Base-by-base conservation (phyloP, 2,797 vertebrate genomes). In the Anguilla megastoma region DNA sequence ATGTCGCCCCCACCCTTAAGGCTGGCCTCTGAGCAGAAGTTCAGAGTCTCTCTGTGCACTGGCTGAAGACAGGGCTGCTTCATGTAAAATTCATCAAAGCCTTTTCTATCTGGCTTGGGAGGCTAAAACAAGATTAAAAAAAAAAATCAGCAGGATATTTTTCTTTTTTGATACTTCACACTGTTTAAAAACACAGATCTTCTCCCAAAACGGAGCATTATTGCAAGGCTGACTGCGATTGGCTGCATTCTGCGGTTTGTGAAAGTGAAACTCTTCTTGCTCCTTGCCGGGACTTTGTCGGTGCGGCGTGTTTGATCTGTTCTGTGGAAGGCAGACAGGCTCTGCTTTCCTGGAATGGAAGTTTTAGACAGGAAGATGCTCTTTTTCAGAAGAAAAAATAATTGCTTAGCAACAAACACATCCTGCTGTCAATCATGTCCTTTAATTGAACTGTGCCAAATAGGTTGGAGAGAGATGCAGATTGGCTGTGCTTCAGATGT, bases 401-500 rank as follows among this genome's bases (percentile, higher is more conserved):
- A 88, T 88, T 36, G 63, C 82, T 85, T 84, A 74, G 87, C 82
- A 88, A 85, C 87, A 48, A 87, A 50, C 36, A 54, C 63, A 45
- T 54, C 66, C 48, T 50, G 54, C 48, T 71, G 56, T 85, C 85
- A 63, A 63, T 45, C 12, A 8, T 24, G 7, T 21, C 30, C 18
- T n/a, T 63, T 21, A 27, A 3, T 41, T 88, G 82, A 66, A 36
- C 30, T 71, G 36, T 84, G 87, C 18, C 36, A 60, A 71, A 33
- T 30, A 71, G 63, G 60, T 66, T 33, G 30, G 71, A 76, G 30
- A 76, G 10, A 76, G 10, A 48, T 80, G 9, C 33, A 48, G 76
- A 80, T 18, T 76, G 71, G 30, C 71, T 76, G 71, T 36, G 21
- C 30, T 27, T 27, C 33, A 76, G 33, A 33, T 12, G 9, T 36